Base-by-base conservation (phyloP, 1,140 invertebrate species). In the Chymomyza costata region DNA sequence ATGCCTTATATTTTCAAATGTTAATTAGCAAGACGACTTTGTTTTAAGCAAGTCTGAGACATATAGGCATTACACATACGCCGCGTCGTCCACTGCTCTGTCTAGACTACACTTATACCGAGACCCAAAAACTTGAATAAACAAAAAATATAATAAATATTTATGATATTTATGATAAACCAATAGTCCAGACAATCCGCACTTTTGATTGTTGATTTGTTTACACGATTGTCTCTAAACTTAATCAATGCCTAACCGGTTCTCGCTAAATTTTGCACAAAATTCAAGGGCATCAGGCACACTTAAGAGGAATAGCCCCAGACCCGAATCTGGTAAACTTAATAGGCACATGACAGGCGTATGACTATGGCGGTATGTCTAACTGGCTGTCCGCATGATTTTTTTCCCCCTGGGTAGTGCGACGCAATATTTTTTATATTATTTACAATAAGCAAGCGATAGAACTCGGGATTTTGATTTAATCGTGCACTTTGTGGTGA, bases 341-440 rank as follows among this genome's bases (percentile, higher is more conserved):
- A 65, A 76, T 76, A 76, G 58, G 67, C 71, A 78, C 73, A 71
- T 80, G 73, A 78, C 73, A 43, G 58, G 62, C 62, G 39, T 78
- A 56, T 70, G 70, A 69, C 63, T 56, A 48, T 13, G 15, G 17
- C 35, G 14, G n/a, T n/a, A n/a, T n/a, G n/a, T n/a, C n/a, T n/a
- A n/a, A n/a, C n/a, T n/a, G 52, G 17, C 39, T 46, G 63, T 46
- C 63, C n/a, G n/a, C n/a, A n/a, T n/a, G n/a, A n/a, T n/a, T n/a
- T n/a, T n/a, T n/a, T n/a, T 50, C 41, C 45, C 41, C 40, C 16
- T 5, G 53, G 13, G 21, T 34, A 59, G 37, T 63, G 44, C 59
- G 45, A 43, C 49, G 45, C 32, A 35, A n/a, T n/a, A n/a, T n/a
- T n/a, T n/a, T n/a, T n/a, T n/a, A n/a, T n/a, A n/a, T n/a, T n/a